Conservation (phyloP, 2,888 invertebrate genomes). For the Diploptera punctata region DNA sequence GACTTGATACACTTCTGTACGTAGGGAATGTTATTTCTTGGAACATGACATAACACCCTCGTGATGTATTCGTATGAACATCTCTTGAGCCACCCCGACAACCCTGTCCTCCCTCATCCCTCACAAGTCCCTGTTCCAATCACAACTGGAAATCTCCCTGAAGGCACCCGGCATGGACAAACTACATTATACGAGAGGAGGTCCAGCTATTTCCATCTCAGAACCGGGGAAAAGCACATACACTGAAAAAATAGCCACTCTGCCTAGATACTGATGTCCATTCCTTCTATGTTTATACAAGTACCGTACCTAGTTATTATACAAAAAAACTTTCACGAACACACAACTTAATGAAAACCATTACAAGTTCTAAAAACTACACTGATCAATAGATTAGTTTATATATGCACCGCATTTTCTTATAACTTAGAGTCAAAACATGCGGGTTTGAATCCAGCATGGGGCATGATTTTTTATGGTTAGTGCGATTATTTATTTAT, state of each 20-base stretch:
- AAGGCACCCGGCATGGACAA: slow-evolving; percentile 28
- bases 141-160: slow-evolving; percentile 35
- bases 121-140: slow-evolving; percentile 33
- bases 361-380: no score
- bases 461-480: no score
- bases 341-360: no score
- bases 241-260: background rate
- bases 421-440: no score
- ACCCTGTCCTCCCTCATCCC: slow-evolving; percentile 6
- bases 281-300: no score
- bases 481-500: no score
- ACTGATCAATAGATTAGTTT: no score
- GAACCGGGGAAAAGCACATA: background rate
- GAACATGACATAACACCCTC: slow-evolving; percentile 27
- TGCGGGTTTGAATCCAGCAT: no score
- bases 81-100: slow-evolving; percentile 20
- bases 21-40: slow-evolving; percentile 11
- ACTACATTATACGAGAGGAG: slow-evolving; percentile 34
- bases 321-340: no score
- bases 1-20: slow-evolving; percentile 1
- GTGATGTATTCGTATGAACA: slow-evolving; percentile 29
- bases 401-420: no score
- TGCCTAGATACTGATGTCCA: no score
- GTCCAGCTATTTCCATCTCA: slow-evolving; percentile 33
- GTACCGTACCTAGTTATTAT: no score